Base-by-base conservation (phyloP, 2,888 invertebrate genomes). In the Andrena dorsata region DNA sequence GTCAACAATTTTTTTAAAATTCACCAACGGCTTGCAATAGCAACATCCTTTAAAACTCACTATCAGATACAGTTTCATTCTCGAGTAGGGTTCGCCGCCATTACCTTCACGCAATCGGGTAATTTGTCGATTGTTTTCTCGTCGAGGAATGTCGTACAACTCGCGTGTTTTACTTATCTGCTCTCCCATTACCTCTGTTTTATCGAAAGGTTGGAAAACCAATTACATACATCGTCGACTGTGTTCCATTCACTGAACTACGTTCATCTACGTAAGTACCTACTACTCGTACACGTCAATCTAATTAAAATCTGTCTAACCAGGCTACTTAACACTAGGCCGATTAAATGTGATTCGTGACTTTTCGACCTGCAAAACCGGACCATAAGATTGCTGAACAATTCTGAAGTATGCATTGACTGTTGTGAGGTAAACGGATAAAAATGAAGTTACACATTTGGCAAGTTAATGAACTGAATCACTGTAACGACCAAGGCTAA, bases 131-230 rank as follows among this genome's bases (percentile, higher is more conserved):
- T 85, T 85, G 53, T 77, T 85, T 72, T 53, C 82, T 69, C 72
- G 72, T 64, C 23, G 71, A 85, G 65, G 76, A 73, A 80, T 80
- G 72, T 76, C 71, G 64, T 61, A 75, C n/a, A 61, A 74, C 58
- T 81, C 66, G 61, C 85, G 81, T 70, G 76, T 77, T 81, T 81
- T 75, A 76, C 53, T 76, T 84, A 77, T 77, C 85, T 75, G 60
- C 71, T 61, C 64, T 63, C 70, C 73, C 70, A 66, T 84, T 85
- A 74, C 74, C 65, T 68, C 28, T 64, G 61, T 82, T 56, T 56
- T 82, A 85, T 72, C 63, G 73, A 85, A 82, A 82, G 69, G 53
- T 75, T 75, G 81, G 71, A 66, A 72, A 84, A 84, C 58, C 77
- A 85, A 82, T 85, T 77, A 84, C 77, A 68, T 75, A 84, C 77